Conservation (phyloP, 2,797 vertebrate species). For the Decapterus maruadsi region DNA sequence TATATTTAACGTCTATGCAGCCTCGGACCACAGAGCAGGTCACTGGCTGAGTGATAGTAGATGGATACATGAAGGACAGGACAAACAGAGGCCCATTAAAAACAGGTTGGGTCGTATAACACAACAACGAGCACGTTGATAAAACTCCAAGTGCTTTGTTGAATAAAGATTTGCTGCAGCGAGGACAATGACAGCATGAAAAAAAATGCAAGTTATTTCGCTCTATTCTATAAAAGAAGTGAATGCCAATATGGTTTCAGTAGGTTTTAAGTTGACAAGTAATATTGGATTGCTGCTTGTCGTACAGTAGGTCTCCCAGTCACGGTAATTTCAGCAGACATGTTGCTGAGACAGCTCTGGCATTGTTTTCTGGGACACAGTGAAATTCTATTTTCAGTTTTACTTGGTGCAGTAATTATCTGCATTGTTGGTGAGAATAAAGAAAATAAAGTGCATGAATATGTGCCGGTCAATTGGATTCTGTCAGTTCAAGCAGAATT, state of each 20-base stretch:
- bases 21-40: constrained; percentile 12
- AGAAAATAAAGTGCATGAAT: constrained; percentile 92
- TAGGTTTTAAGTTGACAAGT: constrained; percentile 71
- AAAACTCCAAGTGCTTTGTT: constrained; percentile 1
- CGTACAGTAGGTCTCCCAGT: constrained; percentile 82
- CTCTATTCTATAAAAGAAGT: constrained; percentile 42
- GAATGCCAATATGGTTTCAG: constrained; percentile 55
- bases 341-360: constrained; percentile 85
- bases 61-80: constrained; percentile 2
- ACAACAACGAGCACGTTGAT: constrained; percentile 5
- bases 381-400: constrained; percentile 91
- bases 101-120: constrained; percentile 13
- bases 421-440: constrained; percentile 91
- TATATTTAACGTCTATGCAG: constrained; percentile 9
- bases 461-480: constrained; percentile 91
- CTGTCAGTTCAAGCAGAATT: constrained; percentile 91
- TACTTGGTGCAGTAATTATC: constrained; percentile 91
- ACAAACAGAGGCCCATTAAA: background rate
- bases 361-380: constrained; percentile 88
- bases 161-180: constrained; percentile 19
- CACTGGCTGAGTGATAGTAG: background rate
- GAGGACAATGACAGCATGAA: constrained; percentile 9
- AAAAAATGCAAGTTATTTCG: constrained; percentile 39
- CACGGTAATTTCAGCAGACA: constrained; percentile 82
- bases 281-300: constrained; percentile 74